These are phyloP conservation scores for Gracilinanus agilis DNA, from an alignment of 2,113 vertebrate species.

Conservation along the genomic window DNA sequence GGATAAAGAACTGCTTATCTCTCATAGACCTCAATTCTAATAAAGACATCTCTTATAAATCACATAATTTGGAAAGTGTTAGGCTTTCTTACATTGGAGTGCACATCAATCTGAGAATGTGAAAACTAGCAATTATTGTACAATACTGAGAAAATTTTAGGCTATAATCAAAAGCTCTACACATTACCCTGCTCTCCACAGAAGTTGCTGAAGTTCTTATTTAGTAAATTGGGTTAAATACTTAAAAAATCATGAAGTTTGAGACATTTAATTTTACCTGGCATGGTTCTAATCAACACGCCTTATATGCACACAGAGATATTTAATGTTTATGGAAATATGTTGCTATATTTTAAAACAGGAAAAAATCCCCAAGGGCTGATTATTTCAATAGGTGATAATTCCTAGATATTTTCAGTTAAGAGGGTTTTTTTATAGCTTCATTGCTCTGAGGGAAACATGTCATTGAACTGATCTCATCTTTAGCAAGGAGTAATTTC, in stretches of 20 bases:
- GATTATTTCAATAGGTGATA: background rate
- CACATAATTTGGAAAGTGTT: background rate
- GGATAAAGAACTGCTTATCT: background rate
- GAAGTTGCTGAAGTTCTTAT: background rate
- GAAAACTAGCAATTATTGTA: background rate
- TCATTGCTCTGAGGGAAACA: background rate
- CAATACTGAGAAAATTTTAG: background rate
- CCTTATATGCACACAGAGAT: background rate
- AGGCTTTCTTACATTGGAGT: background rate
- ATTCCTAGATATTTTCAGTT: background rate
- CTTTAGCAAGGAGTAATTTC: background rate
- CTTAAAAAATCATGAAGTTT: background rate
- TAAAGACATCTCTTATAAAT: background rate
- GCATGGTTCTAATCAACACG: background rate
- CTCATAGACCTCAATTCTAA: background rate
- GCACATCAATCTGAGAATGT: background rate
- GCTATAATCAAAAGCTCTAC: background rate
- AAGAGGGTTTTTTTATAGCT: background rate
- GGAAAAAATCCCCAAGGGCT: background rate
- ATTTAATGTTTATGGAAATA: background rate
- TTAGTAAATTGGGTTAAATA: background rate
- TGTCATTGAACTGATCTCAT: background rate
- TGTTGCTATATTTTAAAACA: background rate
- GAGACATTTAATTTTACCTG: background rate
- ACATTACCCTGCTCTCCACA: background rate